Conservation (phyloP, 2,888 invertebrate species). For the Campoletis raptor region DNA sequence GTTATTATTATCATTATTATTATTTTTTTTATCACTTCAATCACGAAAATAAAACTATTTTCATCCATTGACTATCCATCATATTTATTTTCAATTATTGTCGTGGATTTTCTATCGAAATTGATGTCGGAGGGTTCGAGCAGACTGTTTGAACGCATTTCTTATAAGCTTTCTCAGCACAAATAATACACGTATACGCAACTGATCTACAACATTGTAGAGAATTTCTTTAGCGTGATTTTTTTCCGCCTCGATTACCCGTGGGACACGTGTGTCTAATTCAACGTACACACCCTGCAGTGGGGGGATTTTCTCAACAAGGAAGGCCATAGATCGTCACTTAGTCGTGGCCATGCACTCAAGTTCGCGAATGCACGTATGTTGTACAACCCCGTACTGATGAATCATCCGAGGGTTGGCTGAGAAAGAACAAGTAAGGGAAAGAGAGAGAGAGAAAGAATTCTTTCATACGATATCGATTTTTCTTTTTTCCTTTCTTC, state of each 20-base stretch:
- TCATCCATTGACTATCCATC: no score
- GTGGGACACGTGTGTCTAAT: slow-evolving; percentile 36
- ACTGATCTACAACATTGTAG: slow-evolving; percentile 16
- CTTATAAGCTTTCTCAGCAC: slow-evolving; percentile 16
- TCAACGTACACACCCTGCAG: not conserved
- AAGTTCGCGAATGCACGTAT: slow-evolving; percentile 33
- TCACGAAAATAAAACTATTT: no score
- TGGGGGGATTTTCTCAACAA: slow-evolving; percentile 15
- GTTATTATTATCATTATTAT: not conserved
- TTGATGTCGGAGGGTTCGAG: not conserved
- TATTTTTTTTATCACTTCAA: not conserved
- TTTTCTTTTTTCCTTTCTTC: slow-evolving; percentile 7
- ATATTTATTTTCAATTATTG: no score
- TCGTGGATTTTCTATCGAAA: not conserved
- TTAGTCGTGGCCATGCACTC: slow-evolving; percentile 42
- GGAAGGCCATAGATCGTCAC: slow-evolving; percentile 48
- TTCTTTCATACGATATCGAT: slow-evolving; percentile 29
- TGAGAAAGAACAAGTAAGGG: slow-evolving; percentile 13
- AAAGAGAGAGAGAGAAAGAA: slow-evolving; percentile 5
- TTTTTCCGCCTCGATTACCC: slow-evolving; percentile 40
- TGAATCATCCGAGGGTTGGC: slow-evolving; percentile 58
- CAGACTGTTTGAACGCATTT: slow-evolving; percentile 3
- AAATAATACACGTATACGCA: not conserved
- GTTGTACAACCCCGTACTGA: slow-evolving; percentile 26
- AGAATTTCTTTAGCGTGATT: slow-evolving; percentile 23